These are phyloP conservation scores for Allolobophora icterica DNA, from an alignment of 2,888 invertebrate species.

Conservation along the genomic window DNA sequence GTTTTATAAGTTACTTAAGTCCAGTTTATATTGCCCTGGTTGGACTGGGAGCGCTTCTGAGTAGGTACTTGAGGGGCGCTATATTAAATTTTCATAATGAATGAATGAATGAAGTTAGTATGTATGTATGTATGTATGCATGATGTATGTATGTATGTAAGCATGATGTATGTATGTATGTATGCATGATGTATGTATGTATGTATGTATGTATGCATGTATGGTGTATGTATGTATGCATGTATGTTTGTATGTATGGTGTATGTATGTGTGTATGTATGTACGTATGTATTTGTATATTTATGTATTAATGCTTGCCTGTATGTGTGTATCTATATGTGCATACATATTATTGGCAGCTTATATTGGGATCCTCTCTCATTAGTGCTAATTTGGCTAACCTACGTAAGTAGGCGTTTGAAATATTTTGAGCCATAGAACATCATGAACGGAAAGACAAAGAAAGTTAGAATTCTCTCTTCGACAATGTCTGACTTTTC, in stretches of 20 bases:
- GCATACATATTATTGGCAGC: too few relatives aligned
- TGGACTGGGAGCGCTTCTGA: too few relatives aligned
- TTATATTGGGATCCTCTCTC: not conserved
- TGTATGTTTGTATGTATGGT: not conserved
- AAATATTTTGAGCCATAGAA: not conserved
- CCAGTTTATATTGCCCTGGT: too few relatives aligned
- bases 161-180: conserved; percentile 34
- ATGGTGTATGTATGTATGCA: not conserved
- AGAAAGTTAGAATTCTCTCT: not conserved
- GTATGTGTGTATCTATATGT: too few relatives aligned
- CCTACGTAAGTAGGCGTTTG: not conserved
- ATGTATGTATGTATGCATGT: conserved; percentile 24
- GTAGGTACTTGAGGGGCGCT: too few relatives aligned
- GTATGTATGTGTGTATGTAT: not conserved
- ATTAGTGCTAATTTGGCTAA: not conserved
- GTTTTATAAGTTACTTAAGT: too few relatives aligned
- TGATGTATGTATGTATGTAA: conserved; percentile 22
- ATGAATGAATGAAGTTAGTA: too few relatives aligned
- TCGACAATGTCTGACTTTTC: not conserved
- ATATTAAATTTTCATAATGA: too few relatives aligned
- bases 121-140: conserved; percentile 36
- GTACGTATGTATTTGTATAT: not conserved
- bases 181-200: conserved; percentile 40
- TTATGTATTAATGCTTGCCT: too few relatives aligned
- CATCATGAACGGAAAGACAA: not conserved